Conservation (phyloP, 2,888 invertebrate genomes). For the Hemithea aestivaria region DNA sequence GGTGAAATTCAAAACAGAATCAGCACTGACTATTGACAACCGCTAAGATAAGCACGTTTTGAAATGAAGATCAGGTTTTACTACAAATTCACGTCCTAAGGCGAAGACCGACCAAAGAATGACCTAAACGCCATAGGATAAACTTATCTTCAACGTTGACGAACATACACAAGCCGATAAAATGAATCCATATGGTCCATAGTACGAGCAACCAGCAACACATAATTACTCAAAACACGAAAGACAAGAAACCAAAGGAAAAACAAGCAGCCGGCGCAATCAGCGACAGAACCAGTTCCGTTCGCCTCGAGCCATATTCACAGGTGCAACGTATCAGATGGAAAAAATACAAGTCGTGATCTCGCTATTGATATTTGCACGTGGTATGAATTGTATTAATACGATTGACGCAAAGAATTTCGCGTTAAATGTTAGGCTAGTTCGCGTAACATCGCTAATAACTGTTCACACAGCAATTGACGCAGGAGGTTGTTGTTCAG, state of each 20-base stretch:
- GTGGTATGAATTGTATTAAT: constrained; percentile 42
- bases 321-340: constrained; percentile 13
- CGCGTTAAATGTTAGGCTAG: constrained; percentile 37
- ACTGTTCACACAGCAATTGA: constrained; percentile 52
- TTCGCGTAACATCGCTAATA: constrained; percentile 57
- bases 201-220: too few relatives aligned
- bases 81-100: too few relatives aligned
- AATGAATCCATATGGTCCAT: too few relatives aligned
- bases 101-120: too few relatives aligned
- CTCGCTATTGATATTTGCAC: constrained; percentile 37
- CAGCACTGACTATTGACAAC: too few relatives aligned
- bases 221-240: too few relatives aligned
- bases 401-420: constrained; percentile 49
- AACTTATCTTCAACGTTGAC: too few relatives aligned
- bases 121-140: too few relatives aligned
- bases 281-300: constrained; percentile 9
- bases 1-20: too few relatives aligned
- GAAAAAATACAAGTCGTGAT: constrained; percentile 34
- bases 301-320: constrained; percentile 3
- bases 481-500: constrained; percentile 47
- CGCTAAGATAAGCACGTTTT: too few relatives aligned
- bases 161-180: too few relatives aligned
- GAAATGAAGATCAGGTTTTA: too few relatives aligned
- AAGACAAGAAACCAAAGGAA: constrained; percentile 7
- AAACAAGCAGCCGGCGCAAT: constrained; percentile 9